Conservation (phyloP, 1,140 invertebrate genomes). For the Temnothorax longispinosus region DNA sequence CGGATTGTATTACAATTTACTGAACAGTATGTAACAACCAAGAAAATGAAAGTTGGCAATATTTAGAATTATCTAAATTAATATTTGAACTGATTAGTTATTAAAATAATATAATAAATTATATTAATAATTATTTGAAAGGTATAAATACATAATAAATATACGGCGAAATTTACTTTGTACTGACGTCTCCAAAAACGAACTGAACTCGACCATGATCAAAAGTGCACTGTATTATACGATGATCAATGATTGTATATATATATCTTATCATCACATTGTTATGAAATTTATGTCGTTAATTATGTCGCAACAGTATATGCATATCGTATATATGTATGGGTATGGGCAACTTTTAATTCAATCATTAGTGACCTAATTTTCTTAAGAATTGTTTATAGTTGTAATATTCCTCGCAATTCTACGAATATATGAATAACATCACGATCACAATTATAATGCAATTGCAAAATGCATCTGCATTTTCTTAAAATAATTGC, state of each 20-base stretch:
- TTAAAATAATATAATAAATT: not conserved
- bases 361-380: slow-evolving; percentile 30
- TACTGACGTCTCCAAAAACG: not conserved
- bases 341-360: not conserved
- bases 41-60: not conserved
- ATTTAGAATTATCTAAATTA: not conserved
- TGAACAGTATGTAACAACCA: not conserved
- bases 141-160: slow-evolving; percentile 23
- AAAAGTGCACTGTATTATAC: slow-evolving; percentile 41
- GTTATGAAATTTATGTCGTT: slow-evolving; percentile 49
- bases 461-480: not conserved
- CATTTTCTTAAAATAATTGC: not conserved
- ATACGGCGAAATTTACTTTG: slow-evolving; percentile 19
- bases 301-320: slow-evolving; percentile 53
- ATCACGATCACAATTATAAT: not conserved
- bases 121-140: not conserved
- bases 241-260: not conserved
- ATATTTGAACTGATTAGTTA: not conserved
- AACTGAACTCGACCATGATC: slow-evolving; percentile 39
- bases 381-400: not conserved
- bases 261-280: slow-evolving; percentile 39
- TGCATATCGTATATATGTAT: not conserved
- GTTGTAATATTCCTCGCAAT: not conserved
- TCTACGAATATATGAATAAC: slow-evolving; percentile 2
- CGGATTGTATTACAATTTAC: not conserved